These are phyloP conservation scores for Eutrigla gurnardus DNA, from an alignment of 2,797 vertebrate genomes.

Conservation along the genomic window DNA sequence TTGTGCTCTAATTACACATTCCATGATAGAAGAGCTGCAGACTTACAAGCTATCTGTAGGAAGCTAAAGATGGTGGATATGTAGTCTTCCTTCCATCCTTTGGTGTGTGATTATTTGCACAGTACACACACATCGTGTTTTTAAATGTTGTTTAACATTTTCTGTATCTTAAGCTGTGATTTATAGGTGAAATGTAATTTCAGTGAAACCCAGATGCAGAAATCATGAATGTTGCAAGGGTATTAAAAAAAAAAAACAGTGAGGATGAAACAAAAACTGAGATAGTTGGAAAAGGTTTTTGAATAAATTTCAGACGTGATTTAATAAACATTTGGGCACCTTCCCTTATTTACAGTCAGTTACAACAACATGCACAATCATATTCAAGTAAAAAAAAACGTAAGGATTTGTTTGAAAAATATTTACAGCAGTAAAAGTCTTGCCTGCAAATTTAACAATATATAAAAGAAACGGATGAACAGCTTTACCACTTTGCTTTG, in stretches of 20 bases:
- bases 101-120: background rate
- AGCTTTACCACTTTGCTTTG: background rate
- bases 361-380: background rate
- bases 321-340: background rate
- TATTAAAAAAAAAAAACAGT: too few relatives aligned
- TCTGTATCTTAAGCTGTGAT: background rate
- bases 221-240: background rate
- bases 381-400: constrained; percentile 32
- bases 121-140: background rate
- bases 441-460: background rate
- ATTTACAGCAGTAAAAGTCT: constrained; percentile 24
- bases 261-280: background rate
- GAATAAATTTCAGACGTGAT: background rate
- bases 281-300: background rate
- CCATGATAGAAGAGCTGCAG: background rate
- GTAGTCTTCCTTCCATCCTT: background rate
- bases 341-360: constrained; percentile 10
- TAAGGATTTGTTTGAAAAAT: constrained; percentile 9
- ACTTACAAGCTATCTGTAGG: too few relatives aligned
- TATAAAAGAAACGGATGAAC: background rate
- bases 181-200: background rate
- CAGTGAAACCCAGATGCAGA: background rate
- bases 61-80: too few relatives aligned
- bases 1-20: background rate
- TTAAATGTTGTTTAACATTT: background rate